Evolutionary conservation across 2,113 vertebrate species (phyloP).

Genomic region (Sturnus vulgaris): DNA sequence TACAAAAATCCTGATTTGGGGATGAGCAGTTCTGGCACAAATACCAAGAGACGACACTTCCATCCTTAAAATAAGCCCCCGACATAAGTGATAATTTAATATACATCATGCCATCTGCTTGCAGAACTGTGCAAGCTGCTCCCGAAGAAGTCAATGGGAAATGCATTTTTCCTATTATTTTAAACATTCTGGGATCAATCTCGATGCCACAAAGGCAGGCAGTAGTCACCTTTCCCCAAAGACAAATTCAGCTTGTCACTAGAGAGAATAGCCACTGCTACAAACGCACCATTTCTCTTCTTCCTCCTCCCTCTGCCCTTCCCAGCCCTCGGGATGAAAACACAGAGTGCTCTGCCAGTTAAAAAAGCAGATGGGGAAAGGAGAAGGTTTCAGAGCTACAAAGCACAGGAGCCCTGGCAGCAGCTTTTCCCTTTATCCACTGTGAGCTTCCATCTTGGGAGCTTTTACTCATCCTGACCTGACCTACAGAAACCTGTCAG

Average conservation of each 20-base stretch:
- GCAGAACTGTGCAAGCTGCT: constrained; percentile 44
- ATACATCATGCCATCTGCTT: constrained; percentile 64
- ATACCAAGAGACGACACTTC: constrained; percentile 52
- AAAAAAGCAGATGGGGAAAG: neutral
- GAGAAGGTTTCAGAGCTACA: neutral
- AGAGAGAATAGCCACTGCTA: neutral
- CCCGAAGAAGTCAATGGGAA: constrained; percentile 13
- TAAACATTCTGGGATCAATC: neutral
- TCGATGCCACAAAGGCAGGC: neutral
- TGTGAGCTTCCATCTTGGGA: neutral
- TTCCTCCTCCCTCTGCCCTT: neutral
- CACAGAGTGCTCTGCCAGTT: neutral
- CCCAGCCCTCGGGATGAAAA: neutral
- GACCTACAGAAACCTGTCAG: neutral
- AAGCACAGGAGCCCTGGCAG: neutral
- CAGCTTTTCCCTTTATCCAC: neutral
- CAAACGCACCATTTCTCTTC: neutral
- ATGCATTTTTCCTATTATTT: constrained; percentile 2
- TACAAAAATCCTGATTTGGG: constrained; percentile 30
- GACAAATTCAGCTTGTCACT: neutral
- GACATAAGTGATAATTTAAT: constrained; percentile 67
- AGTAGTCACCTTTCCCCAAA: neutral
- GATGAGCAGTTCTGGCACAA: constrained; percentile 63
- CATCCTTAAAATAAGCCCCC: constrained; percentile 64
- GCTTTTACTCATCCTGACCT: neutral